Evolutionary conservation across 1,140 invertebrate species (phyloP).

Genomic region (Andricus grossulariae): DNA sequence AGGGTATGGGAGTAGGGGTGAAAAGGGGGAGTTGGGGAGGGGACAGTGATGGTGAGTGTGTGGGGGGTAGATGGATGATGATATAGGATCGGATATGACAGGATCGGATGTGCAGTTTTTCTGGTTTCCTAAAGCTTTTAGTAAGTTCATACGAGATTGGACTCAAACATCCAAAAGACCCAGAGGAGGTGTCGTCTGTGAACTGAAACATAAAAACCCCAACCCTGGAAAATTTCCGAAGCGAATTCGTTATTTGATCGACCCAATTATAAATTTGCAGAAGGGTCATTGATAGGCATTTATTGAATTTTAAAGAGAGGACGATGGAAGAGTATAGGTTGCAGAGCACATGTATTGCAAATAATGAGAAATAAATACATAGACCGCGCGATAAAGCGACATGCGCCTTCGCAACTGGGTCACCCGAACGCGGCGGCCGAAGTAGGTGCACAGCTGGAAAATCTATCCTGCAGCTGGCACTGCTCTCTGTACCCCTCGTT

Average conservation of each 20-base stretch:
- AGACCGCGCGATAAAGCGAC: constrained; percentile 63
- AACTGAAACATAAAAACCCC: not conserved
- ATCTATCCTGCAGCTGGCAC: constrained; percentile 58
- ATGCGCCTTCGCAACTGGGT: constrained; percentile 71
- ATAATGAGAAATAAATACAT: constrained; percentile 59
- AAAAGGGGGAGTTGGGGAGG: no score
- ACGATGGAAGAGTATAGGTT: not conserved
- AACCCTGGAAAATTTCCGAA: not conserved
- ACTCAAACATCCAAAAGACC: not conserved
- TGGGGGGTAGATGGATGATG: no score
- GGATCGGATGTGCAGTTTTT: no score
- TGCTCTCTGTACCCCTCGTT: constrained; percentile 30
- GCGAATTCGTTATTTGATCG: not conserved
- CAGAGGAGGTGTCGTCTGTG: not conserved
- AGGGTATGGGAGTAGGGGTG: no score
- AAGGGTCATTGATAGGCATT: not conserved
- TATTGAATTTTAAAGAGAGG: constrained; percentile 14
- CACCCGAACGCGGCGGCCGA: constrained; percentile 50
- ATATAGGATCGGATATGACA: no score
- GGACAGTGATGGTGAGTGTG: no score
- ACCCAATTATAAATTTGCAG: not conserved
- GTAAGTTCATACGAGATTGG: not conserved
- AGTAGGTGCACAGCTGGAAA: constrained; percentile 53
- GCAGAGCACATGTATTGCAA: constrained; percentile 14
- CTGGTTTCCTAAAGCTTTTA: no score